Evolutionary conservation across 2,113 vertebrate genomes (phyloP).

Genomic region (Collichthys lucidus): DNA sequence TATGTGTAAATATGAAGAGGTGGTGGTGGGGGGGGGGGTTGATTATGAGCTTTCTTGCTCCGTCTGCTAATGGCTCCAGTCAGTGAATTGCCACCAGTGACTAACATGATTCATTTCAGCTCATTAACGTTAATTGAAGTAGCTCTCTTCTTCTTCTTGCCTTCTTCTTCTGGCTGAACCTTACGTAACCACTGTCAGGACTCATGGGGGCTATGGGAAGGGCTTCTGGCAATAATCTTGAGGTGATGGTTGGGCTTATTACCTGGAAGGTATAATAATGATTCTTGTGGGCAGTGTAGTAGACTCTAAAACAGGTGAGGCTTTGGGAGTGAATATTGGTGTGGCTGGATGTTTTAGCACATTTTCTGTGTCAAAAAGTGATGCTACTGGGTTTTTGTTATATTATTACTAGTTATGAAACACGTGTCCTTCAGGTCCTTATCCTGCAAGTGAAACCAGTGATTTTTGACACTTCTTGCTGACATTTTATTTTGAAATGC

Average conservation of each 20-base stretch:
- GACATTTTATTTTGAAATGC: neutral
- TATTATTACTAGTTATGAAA: neutral
- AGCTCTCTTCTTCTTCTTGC: constrained; percentile 36
- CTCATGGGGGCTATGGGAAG: constrained; percentile 10
- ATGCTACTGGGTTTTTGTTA: neutral
- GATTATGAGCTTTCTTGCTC: constrained; percentile 51
- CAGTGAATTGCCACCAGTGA: constrained; percentile 60
- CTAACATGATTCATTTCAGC: constrained; percentile 66
- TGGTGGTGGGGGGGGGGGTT: neutral
- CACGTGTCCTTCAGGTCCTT: neutral
- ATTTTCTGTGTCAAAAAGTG: neutral
- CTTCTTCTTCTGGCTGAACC: constrained; percentile 32
- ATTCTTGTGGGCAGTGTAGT: neutral
- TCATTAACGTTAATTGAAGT: constrained; percentile 67
- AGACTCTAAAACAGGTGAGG: neutral
- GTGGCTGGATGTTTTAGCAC: neutral
- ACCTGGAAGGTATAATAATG: neutral
- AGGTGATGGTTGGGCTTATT: neutral
- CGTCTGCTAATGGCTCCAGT: constrained; percentile 55
- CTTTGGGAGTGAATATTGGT: neutral
- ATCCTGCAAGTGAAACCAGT: neutral
- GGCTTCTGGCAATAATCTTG: neutral
- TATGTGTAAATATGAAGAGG: constrained; percentile 32
- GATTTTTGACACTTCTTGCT: neutral
- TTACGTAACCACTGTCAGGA: constrained; percentile 10